Percentiles rank a stretch among this genome's conserved stretches.
Evolutionary conservation across 2,113 vertebrate genomes (phyloP).

Genomic region (Parus major): DNA sequence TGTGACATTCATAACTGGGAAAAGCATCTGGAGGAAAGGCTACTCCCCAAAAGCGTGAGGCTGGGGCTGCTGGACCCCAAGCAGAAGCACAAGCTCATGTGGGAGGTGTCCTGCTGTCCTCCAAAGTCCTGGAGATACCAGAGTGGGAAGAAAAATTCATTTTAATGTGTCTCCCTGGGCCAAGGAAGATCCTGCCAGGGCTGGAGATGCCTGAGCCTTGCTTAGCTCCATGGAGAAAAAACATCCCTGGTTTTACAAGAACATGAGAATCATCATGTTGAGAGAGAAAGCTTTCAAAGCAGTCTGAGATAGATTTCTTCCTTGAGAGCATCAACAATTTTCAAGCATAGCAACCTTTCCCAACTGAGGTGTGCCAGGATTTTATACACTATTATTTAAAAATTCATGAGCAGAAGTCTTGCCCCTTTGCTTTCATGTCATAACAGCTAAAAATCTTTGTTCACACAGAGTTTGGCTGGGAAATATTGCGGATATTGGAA

Average conservation of each 20-base stretch:
- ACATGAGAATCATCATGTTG: neutral
- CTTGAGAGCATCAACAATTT: neutral
- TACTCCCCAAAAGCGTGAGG: neutral
- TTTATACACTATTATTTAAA: neutral
- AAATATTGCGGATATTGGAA: neutral
- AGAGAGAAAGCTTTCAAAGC: neutral
- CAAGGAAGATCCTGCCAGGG: neutral
- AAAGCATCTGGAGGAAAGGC: accelerated
- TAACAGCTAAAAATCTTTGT: neutral
- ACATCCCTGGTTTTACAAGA: neutral
- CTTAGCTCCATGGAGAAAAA: neutral
- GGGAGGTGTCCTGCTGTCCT: neutral
- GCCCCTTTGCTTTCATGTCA: neutral
- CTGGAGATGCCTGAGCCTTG: neutral
- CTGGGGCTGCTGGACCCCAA: neutral
- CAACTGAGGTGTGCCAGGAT: neutral
- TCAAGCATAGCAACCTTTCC: neutral
- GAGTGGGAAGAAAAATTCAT: neutral
- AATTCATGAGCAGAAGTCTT: neutral
- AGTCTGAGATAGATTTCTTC: neutral
- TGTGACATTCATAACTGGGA: neutral
- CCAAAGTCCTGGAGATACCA: neutral
- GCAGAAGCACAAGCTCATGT: neutral
- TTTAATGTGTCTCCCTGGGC: neutral
- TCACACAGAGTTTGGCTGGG: neutral